A percentile compares a stretch with the other conserved stretches of the same genome.
These are phyloP conservation scores for Drosophila ohnishii DNA, from an alignment of 1,140 invertebrate genomes.

Conservation along the genomic window DNA sequence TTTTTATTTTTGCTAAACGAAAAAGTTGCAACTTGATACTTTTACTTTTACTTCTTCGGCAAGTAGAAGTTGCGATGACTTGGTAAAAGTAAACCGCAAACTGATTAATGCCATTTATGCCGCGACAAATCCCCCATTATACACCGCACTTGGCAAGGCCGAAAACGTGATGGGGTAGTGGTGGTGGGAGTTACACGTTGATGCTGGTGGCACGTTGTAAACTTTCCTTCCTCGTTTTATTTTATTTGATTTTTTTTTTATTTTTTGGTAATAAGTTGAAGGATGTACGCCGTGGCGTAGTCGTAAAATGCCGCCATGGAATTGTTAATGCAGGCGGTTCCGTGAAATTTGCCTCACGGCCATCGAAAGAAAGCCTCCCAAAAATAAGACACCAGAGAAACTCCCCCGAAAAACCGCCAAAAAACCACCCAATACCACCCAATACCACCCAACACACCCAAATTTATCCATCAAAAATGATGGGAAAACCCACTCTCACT, in stretches of 20 bases:
- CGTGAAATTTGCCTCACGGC: conserved; percentile 37
- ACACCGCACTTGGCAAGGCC: conserved; percentile 32
- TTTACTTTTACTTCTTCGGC: conserved; percentile 8
- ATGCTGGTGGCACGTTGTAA: conserved; percentile 62
- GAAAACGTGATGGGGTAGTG: conserved; percentile 11
- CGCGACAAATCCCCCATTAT: conserved; percentile 58
- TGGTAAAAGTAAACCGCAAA: conserved; percentile 47
- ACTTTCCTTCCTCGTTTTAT: conserved; percentile 39
- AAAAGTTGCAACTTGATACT: conserved; percentile 33
- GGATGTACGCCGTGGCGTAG: conserved; percentile 20
- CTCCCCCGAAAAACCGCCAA: background rate
- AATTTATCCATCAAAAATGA: conserved; percentile 12
- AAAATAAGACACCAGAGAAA: conserved; percentile 28
- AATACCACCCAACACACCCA: background rate
- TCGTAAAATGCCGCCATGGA: conserved; percentile 53
- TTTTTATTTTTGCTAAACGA: conserved; percentile 16
- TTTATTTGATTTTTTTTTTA: background rate
- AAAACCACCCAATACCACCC: conserved; percentile 1
- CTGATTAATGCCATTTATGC: conserved; percentile 68
- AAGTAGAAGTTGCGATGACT: conserved; percentile 33
- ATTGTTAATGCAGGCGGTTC: conserved; percentile 41
- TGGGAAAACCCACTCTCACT: conserved; percentile 9
- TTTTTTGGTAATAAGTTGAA: conserved; percentile 62
- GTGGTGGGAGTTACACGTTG: conserved; percentile 44
- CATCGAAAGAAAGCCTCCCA: conserved; percentile 9